Base-by-base conservation (phyloP, 2,797 vertebrate genomes). In the Cercopithecus hamlyni region DNA sequence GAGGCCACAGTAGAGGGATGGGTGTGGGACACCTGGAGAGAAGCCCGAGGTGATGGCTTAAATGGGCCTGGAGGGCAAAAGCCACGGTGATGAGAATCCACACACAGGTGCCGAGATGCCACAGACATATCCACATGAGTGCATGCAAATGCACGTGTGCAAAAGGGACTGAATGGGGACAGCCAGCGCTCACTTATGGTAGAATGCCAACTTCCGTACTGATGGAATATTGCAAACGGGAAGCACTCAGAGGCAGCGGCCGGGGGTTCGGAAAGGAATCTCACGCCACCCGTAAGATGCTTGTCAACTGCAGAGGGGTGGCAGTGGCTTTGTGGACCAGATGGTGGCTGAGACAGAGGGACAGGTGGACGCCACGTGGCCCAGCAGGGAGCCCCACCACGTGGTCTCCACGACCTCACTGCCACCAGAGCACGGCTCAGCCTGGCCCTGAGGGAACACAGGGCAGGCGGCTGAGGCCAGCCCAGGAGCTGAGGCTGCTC, bases 21-120 rank as follows among this genome's bases (percentile, higher is more conserved):
- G 33, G 19, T 11, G 2, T 43, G 30, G 17, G 55, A 27, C 7
- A 24, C 79, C 26, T 2, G 1, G 43, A 17, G 26, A 26, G 14
- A 13, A 61, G 77, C 50, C 12, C 3, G 0, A 2, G 2, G 33
- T 8, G 0, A 43, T 10, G 72, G 39, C 41, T 2, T 13, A n/a
- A 5, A 41, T 1, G 24, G 67, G 50, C 11, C 15, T 33, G 61
- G 61, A 64, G 61, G 30, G 61, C 7, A 7, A 64, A 33, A n/a
- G 30, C 15, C 30, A 33, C 1, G 7, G 30, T 33, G 61, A 64
- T 64, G 30, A 64, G 61, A 64, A 64, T 64, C 30, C 61, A 12
- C 1, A 15, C 19, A 43, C 19, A 12, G n/a, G 36, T 61, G n/a
- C 33, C 26, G 9, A 14, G 58, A n/a, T 2, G 15, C 64, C 79